phyloP scores from a whole-genome alignment of 2,113 vertebrate species.

The Dasyurus viverrinus region DNA sequence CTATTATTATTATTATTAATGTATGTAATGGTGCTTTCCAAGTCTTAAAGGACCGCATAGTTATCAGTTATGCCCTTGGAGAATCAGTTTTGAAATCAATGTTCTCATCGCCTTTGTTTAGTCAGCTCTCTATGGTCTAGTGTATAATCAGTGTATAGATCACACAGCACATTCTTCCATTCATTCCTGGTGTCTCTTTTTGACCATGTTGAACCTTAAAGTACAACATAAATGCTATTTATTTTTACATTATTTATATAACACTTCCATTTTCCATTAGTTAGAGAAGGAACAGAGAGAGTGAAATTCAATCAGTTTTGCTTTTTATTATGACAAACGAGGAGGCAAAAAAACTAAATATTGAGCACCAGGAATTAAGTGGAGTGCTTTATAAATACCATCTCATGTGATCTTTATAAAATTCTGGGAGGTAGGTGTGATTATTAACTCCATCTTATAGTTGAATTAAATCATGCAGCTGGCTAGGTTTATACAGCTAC shows the following conservation, averaged over 20 bases:
- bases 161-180: not conserved
- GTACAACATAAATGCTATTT: not conserved
- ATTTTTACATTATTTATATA: not conserved
- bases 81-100: not conserved
- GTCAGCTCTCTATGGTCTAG: not conserved
- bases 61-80: not conserved
- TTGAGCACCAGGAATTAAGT: not conserved
- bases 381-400: not conserved
- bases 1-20: not conserved
- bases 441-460: not conserved
- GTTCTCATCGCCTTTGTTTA: not conserved
- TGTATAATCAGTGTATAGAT: not conserved
- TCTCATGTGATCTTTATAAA: not conserved
- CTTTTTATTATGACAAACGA: not conserved
- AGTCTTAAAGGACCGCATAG: not conserved
- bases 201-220: not conserved
- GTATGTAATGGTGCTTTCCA: not conserved
- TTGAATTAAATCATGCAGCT: not conserved
- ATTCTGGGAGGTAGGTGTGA: not conserved
- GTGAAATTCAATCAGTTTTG: not conserved
- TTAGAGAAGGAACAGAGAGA: not conserved
- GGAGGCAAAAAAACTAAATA: not conserved
- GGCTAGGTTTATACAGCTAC: not conserved
- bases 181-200: not conserved
- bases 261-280: too few relatives aligned